Base-by-base conservation (phyloP, 2,888 invertebrate species). In the Chrysodeixis includens region DNA sequence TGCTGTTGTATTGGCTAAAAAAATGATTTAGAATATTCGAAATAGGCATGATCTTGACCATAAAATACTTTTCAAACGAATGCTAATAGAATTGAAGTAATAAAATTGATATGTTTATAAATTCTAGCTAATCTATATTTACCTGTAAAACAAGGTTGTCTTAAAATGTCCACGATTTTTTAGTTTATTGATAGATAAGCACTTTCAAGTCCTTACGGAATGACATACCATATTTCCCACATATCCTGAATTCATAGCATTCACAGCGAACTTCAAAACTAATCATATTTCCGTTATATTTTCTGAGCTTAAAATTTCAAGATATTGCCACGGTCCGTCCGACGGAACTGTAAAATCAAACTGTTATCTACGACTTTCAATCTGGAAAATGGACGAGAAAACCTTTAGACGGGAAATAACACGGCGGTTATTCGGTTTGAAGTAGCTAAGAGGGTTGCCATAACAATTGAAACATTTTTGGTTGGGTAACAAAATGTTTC, bases 361-460 rank as follows among this genome's bases (percentile, higher is more conserved):
- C 79, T 62, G 70, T 72, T 79, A 83, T 81, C 78, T 69, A 62
- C 71, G 71, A 76, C 61, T 76, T 76, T 66, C 82, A 84, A 86
- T 87, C 85, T 81, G 59, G 71, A 76, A 81, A 86, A 84, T 84
- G 83, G 78, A 78, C 71, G 74, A 66, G 74, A 79, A 83, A 83
- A 77, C 70, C 52, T 58, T 58, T 70, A 76, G 78, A 78, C 64
- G 62, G 80, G 82, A 82, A 83, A 83, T 85, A 75, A 82, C 72
- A 76, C 67, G 73, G 62, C 71, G 71, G 53, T 81, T 69, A 83
- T 71, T 76, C 80, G 79, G 74, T 84, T 79, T 68, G 56, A 30
- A 70, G 58, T 62, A 69, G 62, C 61, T 60, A 51, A 66, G 68
- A 69, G 49, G 22, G 63, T 49, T 54, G 49, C 8, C 30, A 40